These are phyloP conservation scores for Nemotelus nigrinus DNA, from an alignment of 2,888 invertebrate species.

Conservation along the genomic window DNA sequence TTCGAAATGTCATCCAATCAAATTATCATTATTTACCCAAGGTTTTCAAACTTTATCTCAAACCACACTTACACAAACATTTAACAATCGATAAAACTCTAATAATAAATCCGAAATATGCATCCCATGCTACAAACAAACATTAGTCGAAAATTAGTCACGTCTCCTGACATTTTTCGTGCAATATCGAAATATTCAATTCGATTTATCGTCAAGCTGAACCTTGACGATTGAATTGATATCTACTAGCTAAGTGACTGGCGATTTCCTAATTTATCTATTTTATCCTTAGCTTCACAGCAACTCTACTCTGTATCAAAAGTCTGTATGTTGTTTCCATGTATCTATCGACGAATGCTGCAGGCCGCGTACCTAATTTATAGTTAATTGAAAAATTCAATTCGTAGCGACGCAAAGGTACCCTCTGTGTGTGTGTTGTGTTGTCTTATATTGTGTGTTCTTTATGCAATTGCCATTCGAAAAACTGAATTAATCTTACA, in stretches of 20 bases:
- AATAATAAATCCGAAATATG: too few species aligned
- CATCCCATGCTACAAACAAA: background rate
- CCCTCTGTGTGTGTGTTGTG: background rate
- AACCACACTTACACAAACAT: too few species aligned
- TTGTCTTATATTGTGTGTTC: too few species aligned
- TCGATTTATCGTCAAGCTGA: slow-evolving; percentile 21
- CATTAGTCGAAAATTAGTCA: slow-evolving; percentile 33
- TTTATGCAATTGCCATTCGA: background rate
- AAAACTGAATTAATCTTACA: slow-evolving; percentile 15
- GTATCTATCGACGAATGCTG: background rate
- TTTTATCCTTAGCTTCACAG: slow-evolving; percentile 13
- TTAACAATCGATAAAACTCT: too few species aligned
- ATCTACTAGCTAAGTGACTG: slow-evolving; percentile 8
- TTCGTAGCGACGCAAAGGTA: background rate
- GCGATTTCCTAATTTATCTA: slow-evolving; percentile 36
- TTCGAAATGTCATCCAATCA: too few species aligned
- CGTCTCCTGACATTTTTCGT: slow-evolving; percentile 38
- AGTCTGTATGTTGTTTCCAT: background rate
- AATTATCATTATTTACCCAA: too few species aligned
- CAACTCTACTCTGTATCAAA: too few species aligned
- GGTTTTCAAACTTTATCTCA: too few species aligned
- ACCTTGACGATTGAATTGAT: slow-evolving; percentile 26
- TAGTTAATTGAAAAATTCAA: slow-evolving; percentile 26
- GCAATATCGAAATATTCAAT: slow-evolving; percentile 30
- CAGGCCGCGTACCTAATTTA: slow-evolving; percentile 14